Evolutionary conservation across 1,140 invertebrate species (phyloP).

Genomic region (Lanistes nyassanus): DNA sequence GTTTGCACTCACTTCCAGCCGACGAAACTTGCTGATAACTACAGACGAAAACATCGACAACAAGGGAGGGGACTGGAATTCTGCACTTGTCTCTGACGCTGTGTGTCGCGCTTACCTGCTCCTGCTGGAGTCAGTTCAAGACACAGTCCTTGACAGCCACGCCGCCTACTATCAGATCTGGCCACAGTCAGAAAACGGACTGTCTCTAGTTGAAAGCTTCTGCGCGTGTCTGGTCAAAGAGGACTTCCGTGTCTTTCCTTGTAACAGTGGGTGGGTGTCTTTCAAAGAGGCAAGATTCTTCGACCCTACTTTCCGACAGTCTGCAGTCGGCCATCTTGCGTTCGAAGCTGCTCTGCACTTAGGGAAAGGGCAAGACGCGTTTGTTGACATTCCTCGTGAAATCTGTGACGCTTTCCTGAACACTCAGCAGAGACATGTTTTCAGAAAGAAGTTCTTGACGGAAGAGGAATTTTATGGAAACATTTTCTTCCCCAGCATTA

Average conservation of each 20-base stretch:
- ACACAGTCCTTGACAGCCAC: neutral
- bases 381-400: conserved; percentile 10
- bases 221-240: conserved; percentile 1
- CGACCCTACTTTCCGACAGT: neutral
- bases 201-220: neutral
- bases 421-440: neutral
- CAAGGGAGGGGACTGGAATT: conserved; percentile 43
- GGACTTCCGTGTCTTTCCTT: neutral
- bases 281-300: conserved; percentile 8
- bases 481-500: conserved; percentile 22
- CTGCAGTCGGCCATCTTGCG: conserved; percentile 1
- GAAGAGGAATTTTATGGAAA: conserved; percentile 15
- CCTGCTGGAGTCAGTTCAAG: conserved; percentile 9
- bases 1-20: conserved; percentile 44
- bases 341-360: conserved; percentile 13
- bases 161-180: neutral
- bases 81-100: conserved; percentile 31
- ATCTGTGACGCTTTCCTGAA: neutral
- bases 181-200: neutral
- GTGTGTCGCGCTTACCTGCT: conserved; percentile 4
- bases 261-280: neutral
- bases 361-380: conserved; percentile 1
- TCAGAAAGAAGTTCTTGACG: neutral
- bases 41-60: conserved; percentile 35
- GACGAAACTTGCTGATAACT: conserved; percentile 27